Evolutionary conservation across 2,888 invertebrate genomes (phyloP).

Genomic region (Xestia ashworthii): DNA sequence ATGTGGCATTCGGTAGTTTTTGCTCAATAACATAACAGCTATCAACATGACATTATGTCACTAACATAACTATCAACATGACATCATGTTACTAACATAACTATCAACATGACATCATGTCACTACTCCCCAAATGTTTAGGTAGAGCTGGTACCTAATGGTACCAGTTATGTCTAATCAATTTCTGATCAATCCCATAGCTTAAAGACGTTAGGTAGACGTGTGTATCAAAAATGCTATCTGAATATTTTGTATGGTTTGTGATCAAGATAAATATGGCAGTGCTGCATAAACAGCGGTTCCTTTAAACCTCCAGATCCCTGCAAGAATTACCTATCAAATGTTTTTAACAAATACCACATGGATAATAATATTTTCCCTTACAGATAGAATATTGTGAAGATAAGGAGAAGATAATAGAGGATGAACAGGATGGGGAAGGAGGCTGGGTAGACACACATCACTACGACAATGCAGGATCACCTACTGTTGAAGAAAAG

Average conservation of each 20-base stretch:
- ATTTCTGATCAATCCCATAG: no score
- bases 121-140: no score
- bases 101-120: no score
- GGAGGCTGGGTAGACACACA: constrained; percentile 99
- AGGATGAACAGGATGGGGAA: constrained; percentile 95
- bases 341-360: no score
- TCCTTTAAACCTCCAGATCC: no score
- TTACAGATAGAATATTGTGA: constrained; percentile 96
- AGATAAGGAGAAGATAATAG: constrained; percentile 97
- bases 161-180: no score
- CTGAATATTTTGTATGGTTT: not conserved
- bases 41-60: no score
- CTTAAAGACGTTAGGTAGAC: not conserved
- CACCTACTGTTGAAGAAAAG: constrained; percentile 94
- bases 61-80: not conserved
- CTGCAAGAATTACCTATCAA: no score
- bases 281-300: not conserved
- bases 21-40: not conserved
- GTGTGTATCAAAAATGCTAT: not conserved
- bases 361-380: not conserved
- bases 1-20: not conserved
- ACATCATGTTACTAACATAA: not conserved
- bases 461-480: constrained; percentile 93
- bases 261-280: not conserved
- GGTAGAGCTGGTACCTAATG: no score